A percentile compares a stretch with the other conserved stretches of the same genome.
Conservation (phyloP, 2,113 vertebrate genomes). For the Eurypyga helias region DNA sequence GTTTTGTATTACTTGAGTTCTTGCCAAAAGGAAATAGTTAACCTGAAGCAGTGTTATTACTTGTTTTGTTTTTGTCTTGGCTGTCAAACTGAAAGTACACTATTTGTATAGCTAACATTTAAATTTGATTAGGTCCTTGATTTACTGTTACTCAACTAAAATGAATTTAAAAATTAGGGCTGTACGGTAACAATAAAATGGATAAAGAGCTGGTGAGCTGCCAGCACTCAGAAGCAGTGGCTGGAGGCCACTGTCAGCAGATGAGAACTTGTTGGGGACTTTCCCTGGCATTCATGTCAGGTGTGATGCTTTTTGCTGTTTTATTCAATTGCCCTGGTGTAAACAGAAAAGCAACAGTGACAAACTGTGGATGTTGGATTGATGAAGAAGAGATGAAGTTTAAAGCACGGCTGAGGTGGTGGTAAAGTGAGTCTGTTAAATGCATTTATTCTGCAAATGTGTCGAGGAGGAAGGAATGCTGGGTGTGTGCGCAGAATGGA, state of each 20-base stretch:
- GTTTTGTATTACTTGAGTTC: background rate
- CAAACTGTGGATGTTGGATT: background rate
- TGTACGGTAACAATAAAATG: background rate
- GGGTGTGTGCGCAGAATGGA: background rate
- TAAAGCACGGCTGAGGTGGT: background rate
- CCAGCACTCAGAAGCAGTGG: background rate
- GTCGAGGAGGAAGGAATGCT: background rate
- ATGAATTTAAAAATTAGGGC: constrained; percentile 31
- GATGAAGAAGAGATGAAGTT: background rate
- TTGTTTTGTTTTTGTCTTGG: constrained; percentile 8
- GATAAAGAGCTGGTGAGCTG: constrained; percentile 36
- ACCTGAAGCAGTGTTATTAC: background rate
- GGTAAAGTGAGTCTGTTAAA: background rate
- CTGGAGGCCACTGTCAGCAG: background rate
- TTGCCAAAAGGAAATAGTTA: constrained; percentile 36
- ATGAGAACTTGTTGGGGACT: background rate
- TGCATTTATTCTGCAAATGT: background rate
- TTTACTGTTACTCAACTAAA: constrained; percentile 21
- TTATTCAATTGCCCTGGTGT: background rate
- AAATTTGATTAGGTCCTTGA: constrained; percentile 12
- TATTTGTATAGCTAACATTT: background rate
- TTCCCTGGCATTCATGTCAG: fast-evolving
- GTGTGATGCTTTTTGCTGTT: background rate
- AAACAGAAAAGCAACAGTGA: background rate
- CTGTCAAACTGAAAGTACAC: background rate